These are phyloP conservation scores for Embidobia sp. DNA, from an alignment of 2,888 invertebrate genomes.

Conservation along the genomic window DNA sequence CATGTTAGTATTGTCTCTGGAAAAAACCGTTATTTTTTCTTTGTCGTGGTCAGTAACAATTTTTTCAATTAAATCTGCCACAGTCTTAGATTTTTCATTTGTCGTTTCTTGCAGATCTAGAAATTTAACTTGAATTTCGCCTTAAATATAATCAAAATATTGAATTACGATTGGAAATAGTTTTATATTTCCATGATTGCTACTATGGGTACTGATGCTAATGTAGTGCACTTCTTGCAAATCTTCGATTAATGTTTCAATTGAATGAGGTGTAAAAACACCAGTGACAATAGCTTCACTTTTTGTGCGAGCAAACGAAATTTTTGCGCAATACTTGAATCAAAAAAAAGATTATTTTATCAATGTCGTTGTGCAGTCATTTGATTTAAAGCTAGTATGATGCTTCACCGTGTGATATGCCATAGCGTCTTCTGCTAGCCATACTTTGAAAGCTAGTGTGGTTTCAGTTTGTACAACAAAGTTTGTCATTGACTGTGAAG, in stretches of 20 bases:
- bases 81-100: constrained; percentile 69
- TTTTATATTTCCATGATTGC: constrained; percentile 24
- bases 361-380: constrained; percentile 68
- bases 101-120: constrained; percentile 60
- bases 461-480: constrained; percentile 12
- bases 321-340: too few relatives aligned
- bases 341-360: constrained; percentile 32
- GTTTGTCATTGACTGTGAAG: constrained; percentile 3
- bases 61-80: constrained; percentile 65
- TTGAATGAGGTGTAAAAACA: constrained; percentile 16
- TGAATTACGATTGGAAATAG: constrained; percentile 67
- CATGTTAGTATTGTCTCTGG: constrained; percentile 70
- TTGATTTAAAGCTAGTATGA: constrained; percentile 67
- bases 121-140: constrained; percentile 67
- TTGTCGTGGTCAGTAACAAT: constrained; percentile 15
- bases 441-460: constrained; percentile 42
- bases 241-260: constrained; percentile 14
- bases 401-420: constrained; percentile 70
- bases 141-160: constrained; percentile 67
- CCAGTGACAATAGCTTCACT: constrained; percentile 10
- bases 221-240: constrained; percentile 5
- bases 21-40: constrained; percentile 69
- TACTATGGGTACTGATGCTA: constrained; percentile 14
- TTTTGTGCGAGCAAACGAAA: constrained; percentile 54
- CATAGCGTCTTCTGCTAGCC: constrained; percentile 67